Percentiles rank a stretch among this genome's conserved stretches.
Conservation (phyloP, 2,888 invertebrate genomes). For the Drosophila algonquin region DNA sequence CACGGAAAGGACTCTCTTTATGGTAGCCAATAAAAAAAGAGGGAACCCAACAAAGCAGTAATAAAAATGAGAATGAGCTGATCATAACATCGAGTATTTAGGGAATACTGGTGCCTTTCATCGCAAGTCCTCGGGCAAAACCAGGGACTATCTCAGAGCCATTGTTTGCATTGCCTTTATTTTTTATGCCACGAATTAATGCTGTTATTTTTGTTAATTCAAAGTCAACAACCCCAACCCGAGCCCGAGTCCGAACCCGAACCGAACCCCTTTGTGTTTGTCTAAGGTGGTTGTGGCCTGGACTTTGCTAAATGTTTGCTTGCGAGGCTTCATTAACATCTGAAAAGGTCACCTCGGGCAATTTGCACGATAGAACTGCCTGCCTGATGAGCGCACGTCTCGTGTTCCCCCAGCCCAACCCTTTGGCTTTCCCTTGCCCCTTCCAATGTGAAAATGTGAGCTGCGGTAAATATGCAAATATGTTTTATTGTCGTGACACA, state of each 20-base stretch:
- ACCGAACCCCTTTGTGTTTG: constrained; percentile 48
- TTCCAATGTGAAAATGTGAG: constrained; percentile 51
- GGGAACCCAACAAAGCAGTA: constrained; percentile 9
- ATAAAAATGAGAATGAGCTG: constrained; percentile 19
- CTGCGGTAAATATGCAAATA: constrained; percentile 53
- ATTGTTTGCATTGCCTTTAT: constrained; percentile 24
- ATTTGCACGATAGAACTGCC: constrained; percentile 11
- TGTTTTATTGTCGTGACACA: constrained; percentile 48
- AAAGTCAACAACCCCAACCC: constrained; percentile 62
- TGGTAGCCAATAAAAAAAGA: constrained; percentile 58
- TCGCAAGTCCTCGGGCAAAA: constrained; percentile 22
- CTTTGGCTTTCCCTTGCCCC: neutral
- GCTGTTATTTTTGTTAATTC: constrained; percentile 67
- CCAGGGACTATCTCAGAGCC: constrained; percentile 23
- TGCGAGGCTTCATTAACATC: constrained; percentile 56
- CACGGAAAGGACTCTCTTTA: constrained; percentile 46
- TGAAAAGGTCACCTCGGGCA: constrained; percentile 33
- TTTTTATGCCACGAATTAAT: constrained; percentile 45
- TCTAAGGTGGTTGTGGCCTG: constrained; percentile 61
- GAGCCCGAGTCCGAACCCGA: too few relatives aligned
- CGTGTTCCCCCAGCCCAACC: neutral
- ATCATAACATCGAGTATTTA: constrained; percentile 11
- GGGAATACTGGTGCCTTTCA: constrained; percentile 11
- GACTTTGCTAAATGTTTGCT: constrained; percentile 47
- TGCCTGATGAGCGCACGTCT: constrained; percentile 6